A percentile compares a stretch with the other conserved stretches of the same genome.
Evolutionary conservation across 2,113 vertebrate genomes (phyloP).

Genomic region (Cyprinus carpio): DNA sequence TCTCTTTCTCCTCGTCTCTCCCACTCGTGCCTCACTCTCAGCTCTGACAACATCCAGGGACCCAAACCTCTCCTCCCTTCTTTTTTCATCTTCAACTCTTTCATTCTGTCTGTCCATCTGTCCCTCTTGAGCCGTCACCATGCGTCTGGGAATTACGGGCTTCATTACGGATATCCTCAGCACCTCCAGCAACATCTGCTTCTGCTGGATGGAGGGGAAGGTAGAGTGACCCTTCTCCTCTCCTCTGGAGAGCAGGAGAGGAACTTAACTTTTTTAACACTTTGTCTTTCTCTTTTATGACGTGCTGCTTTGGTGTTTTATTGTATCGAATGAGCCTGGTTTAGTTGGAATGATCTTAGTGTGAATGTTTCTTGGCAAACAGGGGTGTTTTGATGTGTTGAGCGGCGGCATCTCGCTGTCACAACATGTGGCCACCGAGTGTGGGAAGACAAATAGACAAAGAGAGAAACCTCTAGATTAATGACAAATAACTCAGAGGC

Average conservation of each 20-base stretch:
- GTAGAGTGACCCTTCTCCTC: slow-evolving; percentile 59
- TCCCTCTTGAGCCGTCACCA: slow-evolving; percentile 60
- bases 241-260: slow-evolving; percentile 41
- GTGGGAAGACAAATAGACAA: slow-evolving; percentile 14
- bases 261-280: slow-evolving; percentile 47
- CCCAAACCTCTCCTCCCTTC: slow-evolving; percentile 29
- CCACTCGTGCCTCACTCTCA: slow-evolving; percentile 51
- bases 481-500: slow-evolving; percentile 20
- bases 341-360: neutral
- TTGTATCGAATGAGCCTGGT: neutral
- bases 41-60: slow-evolving; percentile 46
- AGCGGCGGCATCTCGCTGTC: slow-evolving; percentile 35
- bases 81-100: slow-evolving; percentile 37
- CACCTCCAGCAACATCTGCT: slow-evolving; percentile 75
- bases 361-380: slow-evolving; percentile 41
- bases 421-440: slow-evolving; percentile 36
- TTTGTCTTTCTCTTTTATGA: slow-evolving; percentile 17
- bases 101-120: slow-evolving; percentile 14
- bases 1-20: slow-evolving; percentile 31
- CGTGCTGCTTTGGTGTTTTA: neutral
- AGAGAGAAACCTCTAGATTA: slow-evolving; percentile 21
- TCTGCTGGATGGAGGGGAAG: slow-evolving; percentile 77
- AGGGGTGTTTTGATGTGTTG: slow-evolving; percentile 47
- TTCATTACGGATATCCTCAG: slow-evolving; percentile 76
- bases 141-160: slow-evolving; percentile 75